Base-by-base conservation (phyloP, 2,888 invertebrate species). In the Cyclophora punctaria region DNA sequence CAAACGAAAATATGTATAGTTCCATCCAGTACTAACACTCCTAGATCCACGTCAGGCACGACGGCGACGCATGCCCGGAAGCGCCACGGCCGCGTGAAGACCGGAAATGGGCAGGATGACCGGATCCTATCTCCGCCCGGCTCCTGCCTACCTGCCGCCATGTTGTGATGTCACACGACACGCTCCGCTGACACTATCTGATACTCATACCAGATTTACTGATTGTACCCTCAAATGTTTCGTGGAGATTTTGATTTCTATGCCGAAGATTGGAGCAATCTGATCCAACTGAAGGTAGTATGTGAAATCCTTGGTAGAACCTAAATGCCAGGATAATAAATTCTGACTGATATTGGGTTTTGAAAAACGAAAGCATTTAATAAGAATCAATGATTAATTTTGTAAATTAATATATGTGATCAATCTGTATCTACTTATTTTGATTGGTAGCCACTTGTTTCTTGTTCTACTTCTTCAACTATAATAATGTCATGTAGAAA, bases 81-180 rank as follows among this genome's bases (percentile, higher is more conserved):
- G 87, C 87, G 86, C 85, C 87, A 88, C 84, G 86, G 84, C 84
- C 85, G 86, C 85, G 86, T 88, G 88, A 88, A 88, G 87, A 87
- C 88, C 87, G 88, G 88, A 87, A 87, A 88, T 88, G 88, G 87
- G 76, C 87, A 88, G 87, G 87, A 87, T 88, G 88, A 87, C 88
- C 88, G 88, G 86, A 88, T 87, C 85, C 87, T 87, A 88, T 88
- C 88, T 87, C 84, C 83, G 82, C 64, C 67, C 64, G 65, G 63
- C 82, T 82, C 75, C 79, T 80, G 80, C 78, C 83, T 83, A 81
- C 85, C 85, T 81, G 80, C 75, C 68, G 77, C 78, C 85, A 82
- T 84, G 83, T 83, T 83, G 81, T 84, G 81, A 86, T 82, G 83
- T 86, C 84, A 62, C 63, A 59, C 65, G 66, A 60, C 63, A 56